Base-by-base conservation (phyloP, 92 coral and sea anemone genomes). In the Parazoanthus darwini region DNA sequence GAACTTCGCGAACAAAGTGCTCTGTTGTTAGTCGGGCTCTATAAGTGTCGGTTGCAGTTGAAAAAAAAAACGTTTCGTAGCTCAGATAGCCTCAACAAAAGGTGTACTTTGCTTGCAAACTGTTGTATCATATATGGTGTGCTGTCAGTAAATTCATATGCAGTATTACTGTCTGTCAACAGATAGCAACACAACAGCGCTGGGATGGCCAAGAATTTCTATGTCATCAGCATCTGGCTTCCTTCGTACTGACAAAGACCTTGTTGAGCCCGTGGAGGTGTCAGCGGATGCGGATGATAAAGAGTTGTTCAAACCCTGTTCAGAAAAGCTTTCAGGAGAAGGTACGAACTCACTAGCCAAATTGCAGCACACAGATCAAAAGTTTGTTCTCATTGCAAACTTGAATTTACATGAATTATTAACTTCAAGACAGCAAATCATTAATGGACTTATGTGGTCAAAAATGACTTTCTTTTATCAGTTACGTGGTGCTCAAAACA, bases 181-280 rank as follows among this genome's bases (percentile, higher is more conserved):
- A 94, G 97, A 94, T 66, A 86, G 92, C 67, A 83, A 85, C 54
- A 93, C 96, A 8, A 84, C 91, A 50, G 96, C 96, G 0, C 95
- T 96, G 38, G 94, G 93, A 54, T 96, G 99, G 99, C 99, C 96
- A 81, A 83, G 95, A 18, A 63, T 87, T 2, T 93, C 91, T 8
- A 48, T 90, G 58, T 90, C 96, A 39, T 51, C 87, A 22, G 66
- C 35, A 63, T 81, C 90, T 39, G 95, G 95, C 65, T 86, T 66
- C 79, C 75, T 88, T 75, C 89, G 95, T 42, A 88, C 67, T 38
- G 95, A 94, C 80, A 90, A 93, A 73, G 73, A 88, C 46, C 92
- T 89, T 13, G 37, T 90, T 51, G 94, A 93, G 18, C 89, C 93
- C 66, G 35, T 90, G 42, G 88, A 22, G 43, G 78, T 91, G 20